Conservation (phyloP, 2,888 invertebrate genomes). For the Drosophila nr. perissopoda region DNA sequence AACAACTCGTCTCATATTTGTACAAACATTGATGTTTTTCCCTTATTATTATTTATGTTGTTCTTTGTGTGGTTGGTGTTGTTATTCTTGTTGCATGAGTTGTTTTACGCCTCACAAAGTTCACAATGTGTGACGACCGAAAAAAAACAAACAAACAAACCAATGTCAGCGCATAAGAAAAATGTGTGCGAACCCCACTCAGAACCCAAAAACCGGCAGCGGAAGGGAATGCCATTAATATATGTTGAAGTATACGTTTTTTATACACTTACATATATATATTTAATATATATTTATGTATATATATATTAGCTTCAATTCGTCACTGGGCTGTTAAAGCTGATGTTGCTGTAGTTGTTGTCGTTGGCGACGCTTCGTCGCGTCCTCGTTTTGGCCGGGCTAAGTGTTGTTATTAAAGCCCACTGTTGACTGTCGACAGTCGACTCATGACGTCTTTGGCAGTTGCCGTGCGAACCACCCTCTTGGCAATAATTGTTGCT, state of each 20-base stretch:
- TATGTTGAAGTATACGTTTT: slow-evolving; percentile 27
- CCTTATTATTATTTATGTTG: slow-evolving; percentile 13
- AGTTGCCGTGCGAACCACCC: slow-evolving; percentile 39
- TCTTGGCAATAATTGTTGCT: slow-evolving; percentile 78
- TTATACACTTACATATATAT: slow-evolving; percentile 16
- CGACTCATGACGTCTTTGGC: slow-evolving; percentile 44
- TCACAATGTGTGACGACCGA: slow-evolving; percentile 26
- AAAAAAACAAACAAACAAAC: slow-evolving; percentile 56
- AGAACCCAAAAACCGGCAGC: slow-evolving; percentile 8
- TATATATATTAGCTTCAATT: slow-evolving; percentile 72
- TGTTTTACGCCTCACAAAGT: slow-evolving; percentile 66
- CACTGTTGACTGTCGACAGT: slow-evolving; percentile 49
- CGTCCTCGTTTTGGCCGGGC: slow-evolving; percentile 35
- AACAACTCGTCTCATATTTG: background rate
- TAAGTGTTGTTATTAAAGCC: slow-evolving; percentile 70
- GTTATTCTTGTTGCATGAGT: slow-evolving; percentile 28
- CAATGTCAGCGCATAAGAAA: slow-evolving; percentile 55
- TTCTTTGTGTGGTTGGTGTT: slow-evolving; percentile 8
- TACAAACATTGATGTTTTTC: background rate
- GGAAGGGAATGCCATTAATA: slow-evolving; percentile 49
- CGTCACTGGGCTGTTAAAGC: slow-evolving; percentile 65
- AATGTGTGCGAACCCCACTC: slow-evolving; percentile 27
- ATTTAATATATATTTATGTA: slow-evolving; percentile 8
- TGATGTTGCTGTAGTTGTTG: slow-evolving; percentile 24
- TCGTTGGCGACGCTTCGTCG: slow-evolving; percentile 22